Evolutionary conservation across 2,888 invertebrate genomes (phyloP).

Genomic region (Alentia gelatinosa): DNA sequence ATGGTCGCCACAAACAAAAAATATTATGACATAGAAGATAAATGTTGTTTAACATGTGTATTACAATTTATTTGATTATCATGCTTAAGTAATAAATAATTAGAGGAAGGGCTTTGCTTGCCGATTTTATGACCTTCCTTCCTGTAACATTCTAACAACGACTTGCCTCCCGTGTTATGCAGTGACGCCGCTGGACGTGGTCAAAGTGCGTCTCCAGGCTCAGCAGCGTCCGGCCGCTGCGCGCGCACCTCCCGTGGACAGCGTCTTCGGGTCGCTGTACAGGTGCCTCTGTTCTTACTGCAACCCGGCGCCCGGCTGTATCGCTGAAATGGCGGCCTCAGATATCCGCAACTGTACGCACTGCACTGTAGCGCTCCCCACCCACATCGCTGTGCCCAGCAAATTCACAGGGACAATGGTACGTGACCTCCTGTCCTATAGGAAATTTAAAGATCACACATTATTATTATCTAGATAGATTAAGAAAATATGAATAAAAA

Average conservation of each 20-base stretch:
- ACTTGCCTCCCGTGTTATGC: too few relatives aligned
- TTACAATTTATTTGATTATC: too few relatives aligned
- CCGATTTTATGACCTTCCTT: too few relatives aligned
- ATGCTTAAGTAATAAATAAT: too few relatives aligned
- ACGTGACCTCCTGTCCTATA: not conserved
- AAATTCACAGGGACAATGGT: slow-evolving; percentile 13
- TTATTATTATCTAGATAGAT: too few relatives aligned
- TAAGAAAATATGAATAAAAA: too few relatives aligned
- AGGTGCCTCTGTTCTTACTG: slow-evolving; percentile 62
- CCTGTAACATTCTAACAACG: too few relatives aligned
- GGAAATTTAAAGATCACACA: too few relatives aligned
- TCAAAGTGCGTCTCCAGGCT: slow-evolving; percentile 97
- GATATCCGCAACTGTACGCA: not conserved
- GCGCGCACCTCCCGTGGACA: slow-evolving; percentile 83
- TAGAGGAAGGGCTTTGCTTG: too few relatives aligned
- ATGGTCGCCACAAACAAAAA: too few relatives aligned
- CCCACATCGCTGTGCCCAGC: not conserved
- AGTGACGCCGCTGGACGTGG: slow-evolving; percentile 99
- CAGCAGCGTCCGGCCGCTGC: slow-evolving; percentile 92
- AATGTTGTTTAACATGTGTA: too few relatives aligned
- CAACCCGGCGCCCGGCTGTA: not conserved
- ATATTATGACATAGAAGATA: too few relatives aligned
- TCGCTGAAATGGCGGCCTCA: not conserved
- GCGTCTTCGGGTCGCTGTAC: not conserved
- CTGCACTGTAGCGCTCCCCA: not conserved